These are phyloP conservation scores for Ophioninae sp. DNA, from an alignment of 2,888 invertebrate genomes.

Conservation along the genomic window DNA sequence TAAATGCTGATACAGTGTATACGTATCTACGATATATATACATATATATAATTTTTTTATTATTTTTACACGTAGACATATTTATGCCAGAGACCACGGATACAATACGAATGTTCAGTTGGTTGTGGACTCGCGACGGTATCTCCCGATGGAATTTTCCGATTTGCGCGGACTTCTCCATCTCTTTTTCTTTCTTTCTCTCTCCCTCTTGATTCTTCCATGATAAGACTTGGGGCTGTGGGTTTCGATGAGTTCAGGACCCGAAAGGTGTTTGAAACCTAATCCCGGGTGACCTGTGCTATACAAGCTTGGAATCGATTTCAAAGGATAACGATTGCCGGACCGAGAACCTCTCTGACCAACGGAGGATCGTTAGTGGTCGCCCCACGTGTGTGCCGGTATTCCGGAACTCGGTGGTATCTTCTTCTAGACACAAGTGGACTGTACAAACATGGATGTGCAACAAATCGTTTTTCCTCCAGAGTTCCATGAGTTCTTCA, in stretches of 20 bases:
- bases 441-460: background rate
- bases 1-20: constrained; percentile 6
- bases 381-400: background rate
- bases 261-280: constrained; percentile 22
- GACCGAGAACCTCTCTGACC: constrained; percentile 74
- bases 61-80: too few species aligned
- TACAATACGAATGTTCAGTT: background rate
- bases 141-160: constrained; percentile 28
- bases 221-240: background rate
- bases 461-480: background rate
- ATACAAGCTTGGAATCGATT: constrained; percentile 28
- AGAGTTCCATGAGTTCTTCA: background rate
- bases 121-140: constrained; percentile 1
- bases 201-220: background rate
- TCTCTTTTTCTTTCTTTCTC: background rate
- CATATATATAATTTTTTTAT: background rate
- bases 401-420: background rate
- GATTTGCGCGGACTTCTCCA: background rate
- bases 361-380: constrained; percentile 63
- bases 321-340: constrained; percentile 41
- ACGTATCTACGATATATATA: background rate
- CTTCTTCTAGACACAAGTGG: background rate
- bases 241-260: background rate
- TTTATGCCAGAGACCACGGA: background rate
- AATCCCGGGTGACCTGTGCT: background rate